These are phyloP conservation scores for Agelastica alni DNA, from an alignment of 2,888 invertebrate genomes.

Conservation along the genomic window DNA sequence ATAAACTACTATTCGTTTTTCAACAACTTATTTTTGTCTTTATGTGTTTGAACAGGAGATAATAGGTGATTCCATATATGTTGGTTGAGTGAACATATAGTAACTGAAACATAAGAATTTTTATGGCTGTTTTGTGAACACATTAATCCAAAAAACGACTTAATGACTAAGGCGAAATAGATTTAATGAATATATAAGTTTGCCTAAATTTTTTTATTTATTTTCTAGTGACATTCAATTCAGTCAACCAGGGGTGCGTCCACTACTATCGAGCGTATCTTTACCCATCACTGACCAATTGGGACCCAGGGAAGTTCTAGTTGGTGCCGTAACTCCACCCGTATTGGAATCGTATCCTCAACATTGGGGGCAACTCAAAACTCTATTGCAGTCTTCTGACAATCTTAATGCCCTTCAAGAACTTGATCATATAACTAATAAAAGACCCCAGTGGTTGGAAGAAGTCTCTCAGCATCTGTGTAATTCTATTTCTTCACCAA, in stretches of 20 bases:
- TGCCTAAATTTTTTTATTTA: too few relatives aligned
- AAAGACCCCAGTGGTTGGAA: constrained; percentile 69
- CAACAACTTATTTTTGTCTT: too few relatives aligned
- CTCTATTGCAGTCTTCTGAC: constrained; percentile 56
- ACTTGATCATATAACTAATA: constrained; percentile 72
- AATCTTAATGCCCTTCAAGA: constrained; percentile 71
- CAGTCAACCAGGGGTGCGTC: constrained; percentile 62
- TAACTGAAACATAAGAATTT: too few relatives aligned
- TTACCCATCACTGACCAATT: constrained; percentile 60
- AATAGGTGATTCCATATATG: too few relatives aligned
- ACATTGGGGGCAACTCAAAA: constrained; percentile 60
- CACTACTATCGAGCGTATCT: constrained; percentile 66
- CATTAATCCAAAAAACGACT: too few relatives aligned
- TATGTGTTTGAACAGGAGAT: too few relatives aligned
- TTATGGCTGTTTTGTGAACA: too few relatives aligned
- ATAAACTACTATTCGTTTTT: too few relatives aligned
- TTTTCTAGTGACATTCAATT: constrained; percentile 64
- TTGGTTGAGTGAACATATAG: too few relatives aligned
- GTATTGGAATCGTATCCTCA: constrained; percentile 55
- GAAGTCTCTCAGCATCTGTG: constrained; percentile 67
- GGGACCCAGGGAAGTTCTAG: constrained; percentile 58
- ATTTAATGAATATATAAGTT: too few relatives aligned
- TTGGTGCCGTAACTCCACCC: constrained; percentile 58
- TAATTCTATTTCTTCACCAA: constrained; percentile 67
- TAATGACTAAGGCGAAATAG: too few relatives aligned